Evolutionary conservation across 2,888 invertebrate genomes (phyloP).

Genomic region (Amphipyra berbera): DNA sequence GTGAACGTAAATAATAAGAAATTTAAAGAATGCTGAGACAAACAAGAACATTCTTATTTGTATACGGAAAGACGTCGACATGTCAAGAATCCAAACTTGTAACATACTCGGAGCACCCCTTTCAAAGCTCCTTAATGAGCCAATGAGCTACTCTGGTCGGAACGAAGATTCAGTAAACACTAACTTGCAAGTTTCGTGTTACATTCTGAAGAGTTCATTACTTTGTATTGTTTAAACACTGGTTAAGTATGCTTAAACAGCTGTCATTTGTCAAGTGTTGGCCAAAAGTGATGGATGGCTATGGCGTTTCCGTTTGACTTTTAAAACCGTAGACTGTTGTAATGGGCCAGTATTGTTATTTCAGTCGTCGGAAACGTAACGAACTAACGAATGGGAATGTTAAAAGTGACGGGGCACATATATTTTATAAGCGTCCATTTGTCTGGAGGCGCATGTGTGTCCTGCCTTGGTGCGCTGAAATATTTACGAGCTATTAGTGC

Average conservation of each 20-base stretch:
- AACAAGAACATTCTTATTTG: slow-evolving; percentile 31
- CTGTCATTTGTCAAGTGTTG: slow-evolving; percentile 73
- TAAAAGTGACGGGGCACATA: slow-evolving; percentile 82
- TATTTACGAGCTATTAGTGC: slow-evolving; percentile 88
- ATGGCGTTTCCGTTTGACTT: slow-evolving; percentile 75
- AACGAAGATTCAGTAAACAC: slow-evolving; percentile 50
- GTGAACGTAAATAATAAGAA: slow-evolving; percentile 26
- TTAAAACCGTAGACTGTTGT: slow-evolving; percentile 68
- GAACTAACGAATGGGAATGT: slow-evolving; percentile 83
- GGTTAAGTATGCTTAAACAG: slow-evolving; percentile 66
- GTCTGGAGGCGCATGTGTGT: slow-evolving; percentile 82
- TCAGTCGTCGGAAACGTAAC: slow-evolving; percentile 85
- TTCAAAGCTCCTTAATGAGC: slow-evolving; percentile 43
- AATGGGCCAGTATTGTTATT: slow-evolving; percentile 84
- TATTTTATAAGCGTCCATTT: slow-evolving; percentile 86
- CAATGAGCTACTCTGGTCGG: slow-evolving; percentile 36
- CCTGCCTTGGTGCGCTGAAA: slow-evolving; percentile 79
- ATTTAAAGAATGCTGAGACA: slow-evolving; percentile 17
- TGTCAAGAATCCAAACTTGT: slow-evolving; percentile 36
- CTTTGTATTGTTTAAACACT: slow-evolving; percentile 65
- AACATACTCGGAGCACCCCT: slow-evolving; percentile 37
- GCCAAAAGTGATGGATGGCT: slow-evolving; percentile 82
- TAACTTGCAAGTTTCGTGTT: slow-evolving; percentile 57
- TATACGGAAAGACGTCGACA: slow-evolving; percentile 36
- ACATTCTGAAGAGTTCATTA: slow-evolving; percentile 67